Percentiles rank a stretch among this genome's conserved stretches.
phyloP scores from a whole-genome alignment of 2,797 vertebrate species.

The Bradypodion ventrale region DNA sequence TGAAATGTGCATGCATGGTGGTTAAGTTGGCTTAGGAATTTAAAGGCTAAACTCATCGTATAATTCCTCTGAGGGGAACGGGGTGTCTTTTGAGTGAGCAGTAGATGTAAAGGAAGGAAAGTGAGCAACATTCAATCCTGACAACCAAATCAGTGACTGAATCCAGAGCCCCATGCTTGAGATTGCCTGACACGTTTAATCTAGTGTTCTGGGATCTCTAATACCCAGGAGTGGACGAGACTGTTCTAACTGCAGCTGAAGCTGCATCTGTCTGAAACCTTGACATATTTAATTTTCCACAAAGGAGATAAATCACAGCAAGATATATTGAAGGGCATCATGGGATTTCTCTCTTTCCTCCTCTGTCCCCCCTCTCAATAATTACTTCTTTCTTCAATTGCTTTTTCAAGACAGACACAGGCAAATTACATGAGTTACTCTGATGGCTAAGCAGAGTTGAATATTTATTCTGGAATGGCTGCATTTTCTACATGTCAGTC shows the following conservation, averaged over 20 bases:
- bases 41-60: neutral
- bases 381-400: neutral
- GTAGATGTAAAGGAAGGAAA: slow-evolving; percentile 17
- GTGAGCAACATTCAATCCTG: slow-evolving; percentile 11
- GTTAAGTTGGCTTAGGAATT: neutral
- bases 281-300: slow-evolving; percentile 53
- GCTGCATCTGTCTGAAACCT: slow-evolving; percentile 45
- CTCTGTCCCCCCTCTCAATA: neutral
- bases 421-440: neutral
- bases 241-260: slow-evolving; percentile 41
- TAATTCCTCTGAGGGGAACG: neutral
- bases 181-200: slow-evolving; percentile 38
- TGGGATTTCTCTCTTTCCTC: slow-evolving; percentile 25
- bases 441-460: neutral
- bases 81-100: neutral
- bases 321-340: slow-evolving; percentile 29
- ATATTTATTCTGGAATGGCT: neutral
- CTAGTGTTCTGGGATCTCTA: slow-evolving; percentile 7
- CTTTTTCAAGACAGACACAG: neutral
- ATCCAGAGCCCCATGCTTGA: slow-evolving; percentile 43
- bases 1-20: neutral
- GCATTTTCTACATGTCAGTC: neutral
- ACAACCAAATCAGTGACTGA: slow-evolving; percentile 37
- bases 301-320: slow-evolving; percentile 46
- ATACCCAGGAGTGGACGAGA: slow-evolving; percentile 35